phyloP scores from a whole-genome alignment of 1,140 invertebrate genomes.

The Heliothis subflexa region DNA sequence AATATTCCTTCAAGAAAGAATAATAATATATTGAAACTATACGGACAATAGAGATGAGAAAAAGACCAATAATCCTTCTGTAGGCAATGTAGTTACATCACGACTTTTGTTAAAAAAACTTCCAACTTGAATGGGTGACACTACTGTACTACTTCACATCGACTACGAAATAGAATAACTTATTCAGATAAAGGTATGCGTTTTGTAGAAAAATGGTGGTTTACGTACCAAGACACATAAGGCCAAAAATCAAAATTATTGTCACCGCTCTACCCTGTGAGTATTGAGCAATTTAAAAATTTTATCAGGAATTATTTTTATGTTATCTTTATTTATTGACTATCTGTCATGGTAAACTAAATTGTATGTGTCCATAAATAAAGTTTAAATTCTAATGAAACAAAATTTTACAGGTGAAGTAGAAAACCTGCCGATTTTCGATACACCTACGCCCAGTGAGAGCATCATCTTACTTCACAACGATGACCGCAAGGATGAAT shows the following conservation, averaged over 20 bases:
- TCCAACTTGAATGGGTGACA: background rate
- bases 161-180: background rate
- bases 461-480: constrained; percentile 74
- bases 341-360: too few relatives aligned
- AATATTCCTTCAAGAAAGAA: too few relatives aligned
- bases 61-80: background rate
- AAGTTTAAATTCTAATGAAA: background rate
- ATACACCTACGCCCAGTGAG: constrained; percentile 72
- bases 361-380: too few relatives aligned
- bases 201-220: constrained; percentile 38
- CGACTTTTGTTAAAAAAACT: background rate
- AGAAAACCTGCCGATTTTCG: constrained; percentile 76
- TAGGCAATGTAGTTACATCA: background rate
- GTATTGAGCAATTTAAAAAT: background rate
- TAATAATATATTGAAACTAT: background rate
- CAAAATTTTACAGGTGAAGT: constrained; percentile 72
- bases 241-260: constrained; percentile 8
- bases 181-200: background rate
- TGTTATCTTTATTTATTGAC: too few relatives aligned
- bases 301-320: background rate
- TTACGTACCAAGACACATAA: constrained; percentile 1
- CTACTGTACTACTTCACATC: too few relatives aligned
- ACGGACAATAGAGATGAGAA: too few relatives aligned
- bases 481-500: constrained; percentile 62
- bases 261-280: constrained; percentile 3